Evolutionary conservation across 2,888 invertebrate genomes (phyloP).

Genomic region (Hypomecis punctinalis): DNA sequence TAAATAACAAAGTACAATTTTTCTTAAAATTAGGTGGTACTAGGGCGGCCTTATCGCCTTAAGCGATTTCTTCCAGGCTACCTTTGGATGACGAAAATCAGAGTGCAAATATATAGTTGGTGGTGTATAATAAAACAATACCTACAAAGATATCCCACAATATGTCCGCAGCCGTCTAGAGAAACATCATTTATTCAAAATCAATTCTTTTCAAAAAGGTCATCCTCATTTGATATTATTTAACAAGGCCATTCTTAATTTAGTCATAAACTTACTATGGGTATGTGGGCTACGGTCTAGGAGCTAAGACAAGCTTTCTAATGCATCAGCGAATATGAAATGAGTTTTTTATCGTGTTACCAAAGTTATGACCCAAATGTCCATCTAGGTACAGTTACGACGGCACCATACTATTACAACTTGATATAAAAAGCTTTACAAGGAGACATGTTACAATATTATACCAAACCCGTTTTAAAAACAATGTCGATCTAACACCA

Average conservation of each 20-base stretch:
- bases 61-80: too few relatives aligned
- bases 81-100: too few relatives aligned
- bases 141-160: too few relatives aligned
- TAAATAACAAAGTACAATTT: too few relatives aligned
- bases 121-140: too few relatives aligned
- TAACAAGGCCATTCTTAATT: not conserved
- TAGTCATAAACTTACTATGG: too few relatives aligned
- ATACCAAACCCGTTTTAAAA: slow-evolving; percentile 17
- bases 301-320: slow-evolving; percentile 25
- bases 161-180: not conserved
- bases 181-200: not conserved
- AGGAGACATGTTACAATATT: slow-evolving; percentile 10
- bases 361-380: slow-evolving; percentile 26
- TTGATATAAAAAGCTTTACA: slow-evolving; percentile 13
- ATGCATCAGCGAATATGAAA: slow-evolving; percentile 21
- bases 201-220: not conserved
- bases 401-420: slow-evolving; percentile 9
- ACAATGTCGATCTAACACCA: slow-evolving; percentile 3
- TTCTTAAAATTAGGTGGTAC: too few relatives aligned
- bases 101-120: too few relatives aligned
- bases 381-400: slow-evolving; percentile 28
- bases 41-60: too few relatives aligned
- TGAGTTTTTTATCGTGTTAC: slow-evolving; percentile 24
- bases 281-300: not conserved
- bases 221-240: not conserved